Conservation (phyloP, 2,797 vertebrate species). For the Columba guinea region DNA sequence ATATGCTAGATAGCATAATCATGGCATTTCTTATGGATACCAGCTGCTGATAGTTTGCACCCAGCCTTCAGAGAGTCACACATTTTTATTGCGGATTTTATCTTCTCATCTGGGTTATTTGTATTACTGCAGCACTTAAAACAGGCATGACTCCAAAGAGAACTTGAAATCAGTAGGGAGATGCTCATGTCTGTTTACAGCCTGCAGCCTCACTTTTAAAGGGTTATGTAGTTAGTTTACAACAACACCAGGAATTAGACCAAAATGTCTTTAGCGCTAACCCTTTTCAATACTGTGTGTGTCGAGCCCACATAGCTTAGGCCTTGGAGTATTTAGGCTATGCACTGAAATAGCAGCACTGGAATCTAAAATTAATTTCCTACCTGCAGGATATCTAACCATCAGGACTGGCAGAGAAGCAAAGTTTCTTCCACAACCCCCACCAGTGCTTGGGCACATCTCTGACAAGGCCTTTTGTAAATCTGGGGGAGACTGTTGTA, state of each 20-base stretch:
- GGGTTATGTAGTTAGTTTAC: not conserved
- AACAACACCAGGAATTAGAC: not conserved
- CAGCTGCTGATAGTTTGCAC: not conserved
- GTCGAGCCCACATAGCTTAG: not conserved
- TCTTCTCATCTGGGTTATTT: not conserved
- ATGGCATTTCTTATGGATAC: not conserved
- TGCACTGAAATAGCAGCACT: not conserved
- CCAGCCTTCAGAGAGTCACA: not conserved
- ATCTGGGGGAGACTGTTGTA: not conserved
- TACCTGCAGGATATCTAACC: not conserved
- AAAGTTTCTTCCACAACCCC: not conserved
- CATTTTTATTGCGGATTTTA: not conserved
- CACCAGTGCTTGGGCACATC: not conserved
- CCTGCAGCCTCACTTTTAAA: not conserved
- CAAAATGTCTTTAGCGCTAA: not conserved
- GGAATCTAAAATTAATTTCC: not conserved
- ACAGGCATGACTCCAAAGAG: not conserved
- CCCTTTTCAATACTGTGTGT: not conserved
- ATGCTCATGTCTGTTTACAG: not conserved
- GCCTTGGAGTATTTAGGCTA: not conserved
- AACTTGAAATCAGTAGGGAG: not conserved
- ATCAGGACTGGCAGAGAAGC: not conserved
- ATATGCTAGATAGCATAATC: not conserved
- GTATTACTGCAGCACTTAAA: not conserved
- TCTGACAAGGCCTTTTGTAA: not conserved